phyloP scores from a whole-genome alignment of 35 echinoderm and acorn worm species.

The Ophioderma brevispina region DNA sequence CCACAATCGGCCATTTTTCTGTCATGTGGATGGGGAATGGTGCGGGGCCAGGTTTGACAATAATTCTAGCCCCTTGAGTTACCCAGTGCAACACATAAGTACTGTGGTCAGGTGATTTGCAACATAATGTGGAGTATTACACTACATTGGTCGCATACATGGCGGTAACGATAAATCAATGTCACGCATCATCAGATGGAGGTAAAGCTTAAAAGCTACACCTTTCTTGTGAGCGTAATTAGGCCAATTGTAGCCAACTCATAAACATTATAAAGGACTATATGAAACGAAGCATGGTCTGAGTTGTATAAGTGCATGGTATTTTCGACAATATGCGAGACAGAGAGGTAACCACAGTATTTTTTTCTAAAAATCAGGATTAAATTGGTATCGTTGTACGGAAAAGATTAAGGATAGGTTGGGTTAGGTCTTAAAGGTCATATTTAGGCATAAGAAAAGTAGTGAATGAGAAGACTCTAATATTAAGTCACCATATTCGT shows the following conservation, averaged over 20 bases:
- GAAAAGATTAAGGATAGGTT: no score
- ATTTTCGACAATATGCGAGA: no score
- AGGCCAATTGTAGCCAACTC: neutral
- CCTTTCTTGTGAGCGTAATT: neutral
- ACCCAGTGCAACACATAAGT: conserved; percentile 6
- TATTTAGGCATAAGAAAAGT: no score
- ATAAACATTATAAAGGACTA: neutral
- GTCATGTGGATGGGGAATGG: conserved; percentile 36
- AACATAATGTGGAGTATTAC: conserved; percentile 49
- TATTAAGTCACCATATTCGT: no score
- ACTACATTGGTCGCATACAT: conserved; percentile 42
- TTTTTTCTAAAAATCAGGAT: no score
- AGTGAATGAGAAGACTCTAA: no score
- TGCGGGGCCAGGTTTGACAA: no score
- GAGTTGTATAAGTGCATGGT: neutral
- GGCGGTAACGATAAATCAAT: conserved; percentile 39
- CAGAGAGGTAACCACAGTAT: no score
- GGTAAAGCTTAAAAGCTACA: no score
- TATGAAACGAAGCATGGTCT: neutral
- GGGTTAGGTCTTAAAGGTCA: no score
- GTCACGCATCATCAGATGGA: conserved; percentile 49
- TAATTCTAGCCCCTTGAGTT: no score
- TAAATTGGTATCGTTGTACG: no score
- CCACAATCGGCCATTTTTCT: conserved; percentile 33
- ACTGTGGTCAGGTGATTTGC: conserved; percentile 10